Evolutionary conservation across 2,888 invertebrate species (phyloP).

Genomic region (Tubulanus polymorphus): DNA sequence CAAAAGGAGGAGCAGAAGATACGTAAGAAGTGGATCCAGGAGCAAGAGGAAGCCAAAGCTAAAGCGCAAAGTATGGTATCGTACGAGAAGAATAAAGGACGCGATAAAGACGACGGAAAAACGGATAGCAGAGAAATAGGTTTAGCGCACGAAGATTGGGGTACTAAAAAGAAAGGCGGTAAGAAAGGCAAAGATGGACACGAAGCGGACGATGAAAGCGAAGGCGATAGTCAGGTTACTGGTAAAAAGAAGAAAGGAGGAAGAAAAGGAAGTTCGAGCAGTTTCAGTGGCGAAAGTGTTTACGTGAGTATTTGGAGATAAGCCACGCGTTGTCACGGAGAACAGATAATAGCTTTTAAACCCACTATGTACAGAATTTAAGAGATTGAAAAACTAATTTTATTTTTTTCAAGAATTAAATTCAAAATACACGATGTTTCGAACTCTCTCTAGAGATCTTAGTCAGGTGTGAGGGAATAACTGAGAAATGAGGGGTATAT

Average conservation of each 20-base stretch:
- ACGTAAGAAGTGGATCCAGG: constrained; percentile 15
- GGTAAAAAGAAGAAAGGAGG: constrained; percentile 28
- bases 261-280: neutral
- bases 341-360: no score
- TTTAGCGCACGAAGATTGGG: constrained; percentile 28
- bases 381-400: no score
- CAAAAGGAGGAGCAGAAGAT: constrained; percentile 6
- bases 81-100: constrained; percentile 37
- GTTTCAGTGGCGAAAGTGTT: neutral
- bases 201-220: constrained; percentile 47
- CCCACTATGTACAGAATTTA: no score
- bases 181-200: constrained; percentile 27
- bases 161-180: constrained; percentile 10
- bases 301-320: neutral
- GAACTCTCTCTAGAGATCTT: no score
- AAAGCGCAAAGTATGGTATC: constrained; percentile 39
- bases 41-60: constrained; percentile 22
- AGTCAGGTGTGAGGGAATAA: no score
- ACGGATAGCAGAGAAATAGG: constrained; percentile 38
- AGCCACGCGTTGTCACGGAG: no score
- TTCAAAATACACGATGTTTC: no score
- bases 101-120: constrained; percentile 26
- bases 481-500: no score
- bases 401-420: no score
- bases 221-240: constrained; percentile 29